phyloP scores from a whole-genome alignment of 2,888 invertebrate species.

The Bhutanitis thaidina region DNA sequence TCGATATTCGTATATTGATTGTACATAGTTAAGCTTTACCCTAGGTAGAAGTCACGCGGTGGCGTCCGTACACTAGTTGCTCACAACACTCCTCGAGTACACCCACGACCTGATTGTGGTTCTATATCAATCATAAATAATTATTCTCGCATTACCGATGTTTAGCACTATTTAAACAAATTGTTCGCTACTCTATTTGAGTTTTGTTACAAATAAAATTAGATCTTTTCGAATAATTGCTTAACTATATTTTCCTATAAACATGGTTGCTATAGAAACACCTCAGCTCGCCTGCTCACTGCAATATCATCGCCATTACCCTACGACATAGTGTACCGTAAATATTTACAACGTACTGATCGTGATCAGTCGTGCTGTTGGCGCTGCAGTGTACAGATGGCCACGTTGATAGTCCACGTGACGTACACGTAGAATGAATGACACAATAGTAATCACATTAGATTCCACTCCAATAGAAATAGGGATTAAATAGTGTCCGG shows the following conservation, averaged over 20 bases:
- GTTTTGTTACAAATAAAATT: too few species aligned
- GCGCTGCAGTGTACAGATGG: conserved; percentile 3
- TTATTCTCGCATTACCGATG: background rate
- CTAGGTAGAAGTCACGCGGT: conserved; percentile 39
- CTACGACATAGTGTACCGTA: background rate
- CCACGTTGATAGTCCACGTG: conserved; percentile 13
- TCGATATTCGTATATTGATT: conserved; percentile 61
- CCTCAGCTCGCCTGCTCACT: conserved; percentile 17
- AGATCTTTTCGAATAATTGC: too few species aligned
- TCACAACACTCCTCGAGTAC: conserved; percentile 27
- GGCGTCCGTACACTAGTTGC: conserved; percentile 22
- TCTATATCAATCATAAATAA: conserved; percentile 23
- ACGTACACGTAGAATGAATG: conserved; percentile 47
- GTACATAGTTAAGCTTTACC: conserved; percentile 74
- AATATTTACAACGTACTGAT: background rate
- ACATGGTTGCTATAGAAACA: conserved; percentile 14
- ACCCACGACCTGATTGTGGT: conserved; percentile 22
- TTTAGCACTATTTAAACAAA: background rate
- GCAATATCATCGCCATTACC: background rate
- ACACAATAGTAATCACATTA: conserved; percentile 56
- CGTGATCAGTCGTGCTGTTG: background rate
- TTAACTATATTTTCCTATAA: too few species aligned
- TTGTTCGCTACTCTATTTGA: too few species aligned
- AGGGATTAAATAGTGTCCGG: conserved; percentile 30
- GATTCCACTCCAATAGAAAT: conserved; percentile 58